Evolutionary conservation across 2,888 invertebrate species (phyloP), one percentile per base, ranked within the genome.

Genomic region (Sphecodes monilicornis): DNA sequence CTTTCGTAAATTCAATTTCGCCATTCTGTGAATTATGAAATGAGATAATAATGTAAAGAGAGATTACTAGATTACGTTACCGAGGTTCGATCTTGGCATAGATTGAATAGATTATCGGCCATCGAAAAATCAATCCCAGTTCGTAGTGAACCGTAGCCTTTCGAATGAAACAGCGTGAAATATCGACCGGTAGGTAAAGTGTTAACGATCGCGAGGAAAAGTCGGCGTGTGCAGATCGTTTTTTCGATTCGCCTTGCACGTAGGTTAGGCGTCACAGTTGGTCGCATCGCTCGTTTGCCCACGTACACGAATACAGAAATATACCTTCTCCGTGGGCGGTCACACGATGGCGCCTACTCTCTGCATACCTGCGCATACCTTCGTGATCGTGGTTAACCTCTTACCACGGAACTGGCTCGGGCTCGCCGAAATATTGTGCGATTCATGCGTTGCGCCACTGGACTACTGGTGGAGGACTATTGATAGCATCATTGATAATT

Each of bases 311-410:
- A 87, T 86, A 85, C 88, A 89, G 88, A 91, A 90, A 90, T 91
- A 88, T 84, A 88, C 84, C 81, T 91, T 86, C 89, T 86, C 85
- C 87, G 93, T 92, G 91, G 93, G 93, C 92, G 92, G 91, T 93
- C 88, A 87, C 89, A 86, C 91, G 90, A 90, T 93, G 93, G 93
- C 93, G 93, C 93, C 93, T 92, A 91, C 93, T 91, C 90, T 84
- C 66, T 74, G 84, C 91, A 91, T 91, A 92, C 90, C 90, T 91
- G 91, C 85, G 86, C 84, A 87, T 86, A 86, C 83, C 85, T 85
- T 82, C 75, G 69, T 76, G 68, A 60, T 64, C 72, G 74, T 77
- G 73, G 26, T 77, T 88, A 89, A 88, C 82, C 88, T 87, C 87
- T 73, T 82, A 75, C 64, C 76, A 78, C 80, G 85, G 80, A 86